These are phyloP conservation scores for Autographa gamma DNA, from an alignment of 2,888 invertebrate species.

Conservation along the genomic window DNA sequence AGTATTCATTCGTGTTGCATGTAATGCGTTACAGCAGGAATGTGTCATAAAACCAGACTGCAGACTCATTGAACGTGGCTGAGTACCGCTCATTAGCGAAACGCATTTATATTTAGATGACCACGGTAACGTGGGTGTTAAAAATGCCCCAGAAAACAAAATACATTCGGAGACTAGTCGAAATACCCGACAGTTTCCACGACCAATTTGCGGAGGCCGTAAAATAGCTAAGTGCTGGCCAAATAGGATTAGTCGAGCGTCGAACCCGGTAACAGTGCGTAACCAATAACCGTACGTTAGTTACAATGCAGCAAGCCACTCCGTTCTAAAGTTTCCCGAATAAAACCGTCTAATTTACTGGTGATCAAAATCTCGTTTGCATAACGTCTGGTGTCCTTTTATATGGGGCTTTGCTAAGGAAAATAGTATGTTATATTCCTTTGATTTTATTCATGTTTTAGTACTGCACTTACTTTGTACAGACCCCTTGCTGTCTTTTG, in stretches of 20 bases:
- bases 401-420: constrained; percentile 22
- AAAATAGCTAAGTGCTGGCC: constrained; percentile 50
- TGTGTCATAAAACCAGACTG: constrained; percentile 20
- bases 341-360: constrained; percentile 37
- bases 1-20: neutral
- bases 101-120: constrained; percentile 41
- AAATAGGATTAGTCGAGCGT: constrained; percentile 52
- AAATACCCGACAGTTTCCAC: constrained; percentile 41
- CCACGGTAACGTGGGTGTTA: constrained; percentile 42
- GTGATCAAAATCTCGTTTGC: constrained; percentile 42
- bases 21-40: neutral
- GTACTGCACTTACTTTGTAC: constrained; percentile 34
- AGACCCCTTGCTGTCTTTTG: constrained; percentile 27
- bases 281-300: constrained; percentile 53
- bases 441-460: constrained; percentile 27
- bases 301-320: constrained; percentile 21
- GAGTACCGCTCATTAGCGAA: constrained; percentile 44
- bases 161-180: constrained; percentile 29
- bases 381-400: constrained; percentile 31
- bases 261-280: constrained; percentile 45
- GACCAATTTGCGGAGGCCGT: constrained; percentile 48
- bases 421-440: constrained; percentile 16
- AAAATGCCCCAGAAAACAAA: constrained; percentile 48
- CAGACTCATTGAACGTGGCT: constrained; percentile 32
- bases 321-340: constrained; percentile 34